phyloP scores from a whole-genome alignment of 2,888 invertebrate species.

The Pemphredon lugubris region DNA sequence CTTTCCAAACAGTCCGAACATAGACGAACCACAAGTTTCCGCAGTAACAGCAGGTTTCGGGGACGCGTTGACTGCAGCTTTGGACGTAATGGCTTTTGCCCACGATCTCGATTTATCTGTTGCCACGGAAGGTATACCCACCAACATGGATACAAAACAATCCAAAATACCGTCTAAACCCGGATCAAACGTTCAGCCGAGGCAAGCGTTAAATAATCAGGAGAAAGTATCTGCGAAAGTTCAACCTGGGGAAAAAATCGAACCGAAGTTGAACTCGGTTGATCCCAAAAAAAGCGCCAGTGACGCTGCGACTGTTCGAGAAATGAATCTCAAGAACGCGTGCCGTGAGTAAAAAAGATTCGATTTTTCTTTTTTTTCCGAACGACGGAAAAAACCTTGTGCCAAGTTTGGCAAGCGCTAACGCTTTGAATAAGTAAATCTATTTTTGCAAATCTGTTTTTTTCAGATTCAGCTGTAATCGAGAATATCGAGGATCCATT shows the following conservation, averaged over 20 bases:
- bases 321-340: constrained; percentile 45
- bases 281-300: neutral
- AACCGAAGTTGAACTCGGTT: neutral
- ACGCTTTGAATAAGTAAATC: no score
- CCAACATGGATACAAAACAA: constrained; percentile 57
- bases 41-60: constrained; percentile 81
- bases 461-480: constrained; percentile 12
- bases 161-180: constrained; percentile 42
- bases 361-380: no score
- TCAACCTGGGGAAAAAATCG: constrained; percentile 20
- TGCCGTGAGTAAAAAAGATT: constrained; percentile 43
- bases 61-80: constrained; percentile 87
- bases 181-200: constrained; percentile 35
- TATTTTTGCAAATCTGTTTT: no score
- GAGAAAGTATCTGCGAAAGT: constrained; percentile 8
- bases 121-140: constrained; percentile 72
- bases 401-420: no score
- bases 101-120: constrained; percentile 86
- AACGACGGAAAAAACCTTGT: no score
- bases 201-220: constrained; percentile 19
- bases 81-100: constrained; percentile 92
- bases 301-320: constrained; percentile 14
- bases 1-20: constrained; percentile 53
- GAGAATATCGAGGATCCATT: constrained; percentile 70
- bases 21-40: constrained; percentile 62